Evolutionary conservation across 1,140 invertebrate genomes (phyloP).

Genomic region (Drosophila paulistorum): DNA sequence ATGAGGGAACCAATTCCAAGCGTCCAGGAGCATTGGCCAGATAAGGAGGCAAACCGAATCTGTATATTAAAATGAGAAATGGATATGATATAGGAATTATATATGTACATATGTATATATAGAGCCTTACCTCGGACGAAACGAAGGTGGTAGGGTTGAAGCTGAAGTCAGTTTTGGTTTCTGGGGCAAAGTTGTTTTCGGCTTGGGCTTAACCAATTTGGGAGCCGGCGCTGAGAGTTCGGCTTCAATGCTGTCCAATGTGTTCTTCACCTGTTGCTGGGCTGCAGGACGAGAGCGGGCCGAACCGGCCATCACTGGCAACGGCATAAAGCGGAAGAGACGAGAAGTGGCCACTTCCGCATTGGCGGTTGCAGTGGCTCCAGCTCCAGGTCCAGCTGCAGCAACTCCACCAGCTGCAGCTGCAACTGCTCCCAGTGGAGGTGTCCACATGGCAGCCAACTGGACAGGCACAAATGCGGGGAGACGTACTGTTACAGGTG

Average conservation of each 20-base stretch:
- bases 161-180: background rate
- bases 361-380: background rate
- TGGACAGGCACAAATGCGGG: constrained; percentile 76
- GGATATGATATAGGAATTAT: background rate
- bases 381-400: constrained; percentile 5
- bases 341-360: constrained; percentile 19
- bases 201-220: constrained; percentile 36
- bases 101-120: background rate
- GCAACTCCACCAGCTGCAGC: background rate
- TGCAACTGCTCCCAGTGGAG: constrained; percentile 16
- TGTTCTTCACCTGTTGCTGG: constrained; percentile 44
- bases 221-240: constrained; percentile 46
- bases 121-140: constrained; percentile 34
- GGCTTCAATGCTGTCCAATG: constrained; percentile 62
- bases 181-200: background rate
- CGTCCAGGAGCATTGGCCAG: constrained; percentile 58
- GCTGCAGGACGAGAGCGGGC: background rate
- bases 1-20: constrained; percentile 73
- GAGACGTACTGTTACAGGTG: constrained; percentile 59
- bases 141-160: background rate
- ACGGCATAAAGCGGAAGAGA: constrained; percentile 50
- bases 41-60: constrained; percentile 52
- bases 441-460: constrained; percentile 74
- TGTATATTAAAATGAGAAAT: constrained; percentile 6
- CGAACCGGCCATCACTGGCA: constrained; percentile 23